Conservation (phyloP, 2,888 invertebrate species). For the Acleris cristana region DNA sequence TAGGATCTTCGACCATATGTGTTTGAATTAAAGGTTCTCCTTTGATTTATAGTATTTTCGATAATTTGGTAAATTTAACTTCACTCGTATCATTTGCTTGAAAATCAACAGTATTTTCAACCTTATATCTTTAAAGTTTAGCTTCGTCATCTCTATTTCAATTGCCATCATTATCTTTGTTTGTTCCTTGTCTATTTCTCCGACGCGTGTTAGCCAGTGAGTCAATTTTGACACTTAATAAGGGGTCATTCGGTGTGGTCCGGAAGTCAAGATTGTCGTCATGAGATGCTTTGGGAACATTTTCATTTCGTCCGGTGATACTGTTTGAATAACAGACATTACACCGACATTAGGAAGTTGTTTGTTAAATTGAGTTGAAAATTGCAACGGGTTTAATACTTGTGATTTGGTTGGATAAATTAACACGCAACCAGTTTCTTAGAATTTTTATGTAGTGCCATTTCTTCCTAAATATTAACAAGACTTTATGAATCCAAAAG, state of each 20-base stretch:
- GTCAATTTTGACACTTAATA: slow-evolving; percentile 60
- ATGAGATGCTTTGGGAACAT: slow-evolving; percentile 59
- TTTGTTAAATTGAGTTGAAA: slow-evolving; percentile 24
- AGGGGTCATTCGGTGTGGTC: slow-evolving; percentile 70
- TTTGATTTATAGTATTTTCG: slow-evolving; percentile 7
- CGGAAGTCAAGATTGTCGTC: slow-evolving; percentile 76
- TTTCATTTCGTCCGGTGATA: slow-evolving; percentile 64
- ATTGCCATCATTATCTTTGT: slow-evolving; percentile 14
- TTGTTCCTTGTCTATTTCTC: slow-evolving; percentile 28
- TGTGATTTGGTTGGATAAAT: background rate
- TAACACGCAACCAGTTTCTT: slow-evolving; percentile 1
- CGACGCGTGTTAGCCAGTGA: slow-evolving; percentile 44
- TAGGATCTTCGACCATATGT: slow-evolving; percentile 47
- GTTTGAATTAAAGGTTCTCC: slow-evolving; percentile 1
- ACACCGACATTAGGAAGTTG: slow-evolving; percentile 30
- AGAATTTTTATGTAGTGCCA: background rate
- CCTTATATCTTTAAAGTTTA: slow-evolving; percentile 3
- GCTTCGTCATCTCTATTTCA: background rate
- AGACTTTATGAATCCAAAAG: too few species aligned
- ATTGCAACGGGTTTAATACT: slow-evolving; percentile 9
- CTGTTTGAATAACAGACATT: slow-evolving; percentile 55
- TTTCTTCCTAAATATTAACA: background rate
- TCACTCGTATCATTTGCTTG: background rate
- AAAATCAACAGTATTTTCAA: slow-evolving; percentile 7
- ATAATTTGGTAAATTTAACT: slow-evolving; percentile 15